Conservation (phyloP, 2,113 vertebrate genomes). For the Trematocara variabile region DNA sequence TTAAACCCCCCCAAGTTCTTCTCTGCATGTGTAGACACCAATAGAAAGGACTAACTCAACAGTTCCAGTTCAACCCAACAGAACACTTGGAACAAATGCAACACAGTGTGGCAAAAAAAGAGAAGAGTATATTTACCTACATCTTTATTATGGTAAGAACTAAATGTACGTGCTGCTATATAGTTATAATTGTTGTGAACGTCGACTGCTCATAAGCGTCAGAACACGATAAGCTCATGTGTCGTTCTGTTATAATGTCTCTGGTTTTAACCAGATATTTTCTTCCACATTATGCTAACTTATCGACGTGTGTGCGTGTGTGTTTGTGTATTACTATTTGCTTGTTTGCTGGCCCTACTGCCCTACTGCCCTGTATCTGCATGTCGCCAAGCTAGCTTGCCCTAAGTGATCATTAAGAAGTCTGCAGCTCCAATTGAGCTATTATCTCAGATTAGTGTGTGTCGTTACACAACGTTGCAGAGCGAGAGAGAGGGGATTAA, state of each 20-base stretch:
- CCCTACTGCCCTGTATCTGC: slow-evolving; percentile 53
- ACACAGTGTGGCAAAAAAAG: not conserved
- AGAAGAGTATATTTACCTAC: not conserved
- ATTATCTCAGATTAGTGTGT: slow-evolving; percentile 77
- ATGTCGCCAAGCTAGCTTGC: slow-evolving; percentile 61
- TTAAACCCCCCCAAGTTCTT: not conserved
- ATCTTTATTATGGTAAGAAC: not conserved
- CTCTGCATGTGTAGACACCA: not conserved
- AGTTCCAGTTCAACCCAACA: not conserved
- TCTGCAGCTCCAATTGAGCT: slow-evolving; percentile 72
- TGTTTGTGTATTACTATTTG: not conserved
- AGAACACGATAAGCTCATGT: not conserved
- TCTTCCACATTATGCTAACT: not conserved
- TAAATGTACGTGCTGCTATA: not conserved
- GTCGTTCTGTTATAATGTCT: not conserved
- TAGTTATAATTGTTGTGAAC: not conserved
- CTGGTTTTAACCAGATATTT: not conserved
- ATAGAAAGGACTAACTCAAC: not conserved
- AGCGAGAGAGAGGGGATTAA: slow-evolving; percentile 28
- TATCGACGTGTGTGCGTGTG: not conserved
- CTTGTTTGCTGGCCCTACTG: slow-evolving; percentile 2
- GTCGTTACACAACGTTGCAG: slow-evolving; percentile 46
- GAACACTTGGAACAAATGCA: not conserved
- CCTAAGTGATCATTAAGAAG: slow-evolving; percentile 75
- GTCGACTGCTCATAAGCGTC: not conserved